These are phyloP conservation scores for Psephotus haematonotus DNA, from an alignment of 2,113 vertebrate genomes.

Conservation along the genomic window DNA sequence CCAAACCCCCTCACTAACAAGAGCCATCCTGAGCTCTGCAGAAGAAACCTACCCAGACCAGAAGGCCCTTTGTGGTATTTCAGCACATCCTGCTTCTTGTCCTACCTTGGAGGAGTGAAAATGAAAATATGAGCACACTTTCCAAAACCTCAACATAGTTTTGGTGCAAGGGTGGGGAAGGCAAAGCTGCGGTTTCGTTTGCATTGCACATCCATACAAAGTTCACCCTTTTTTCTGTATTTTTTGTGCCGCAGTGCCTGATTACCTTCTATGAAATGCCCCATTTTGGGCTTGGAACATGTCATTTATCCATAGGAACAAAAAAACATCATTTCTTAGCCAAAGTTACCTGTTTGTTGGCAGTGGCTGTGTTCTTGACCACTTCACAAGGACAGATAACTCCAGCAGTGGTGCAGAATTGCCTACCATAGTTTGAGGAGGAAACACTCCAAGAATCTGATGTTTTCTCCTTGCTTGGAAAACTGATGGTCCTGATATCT, in stretches of 20 bases:
- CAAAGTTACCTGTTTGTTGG: neutral
- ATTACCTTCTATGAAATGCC: neutral
- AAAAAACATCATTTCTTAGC: neutral
- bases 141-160: slow-evolving; percentile 68
- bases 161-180: slow-evolving; percentile 51
- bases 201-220: slow-evolving; percentile 25
- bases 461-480: neutral
- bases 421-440: neutral
- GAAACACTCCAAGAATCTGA: neutral
- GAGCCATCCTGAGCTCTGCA: neutral
- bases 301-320: neutral
- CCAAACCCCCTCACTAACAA: fast-evolving
- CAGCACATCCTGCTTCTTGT: slow-evolving; percentile 48
- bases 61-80: neutral
- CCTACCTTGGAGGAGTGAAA: slow-evolving; percentile 61
- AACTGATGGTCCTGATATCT: neutral
- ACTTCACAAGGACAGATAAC: neutral
- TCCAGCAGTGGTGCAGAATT: neutral
- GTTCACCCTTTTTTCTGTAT: neutral
- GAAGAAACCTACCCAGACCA: neutral
- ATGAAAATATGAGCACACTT: slow-evolving; percentile 41
- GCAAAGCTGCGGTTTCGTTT: slow-evolving; percentile 35
- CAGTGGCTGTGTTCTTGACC: neutral
- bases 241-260: neutral
- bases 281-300: neutral